Percentiles rank a stretch among this genome's conserved stretches.
Conservation (phyloP, 1,140 invertebrate species). For the Phenacoccus solenopsis region DNA sequence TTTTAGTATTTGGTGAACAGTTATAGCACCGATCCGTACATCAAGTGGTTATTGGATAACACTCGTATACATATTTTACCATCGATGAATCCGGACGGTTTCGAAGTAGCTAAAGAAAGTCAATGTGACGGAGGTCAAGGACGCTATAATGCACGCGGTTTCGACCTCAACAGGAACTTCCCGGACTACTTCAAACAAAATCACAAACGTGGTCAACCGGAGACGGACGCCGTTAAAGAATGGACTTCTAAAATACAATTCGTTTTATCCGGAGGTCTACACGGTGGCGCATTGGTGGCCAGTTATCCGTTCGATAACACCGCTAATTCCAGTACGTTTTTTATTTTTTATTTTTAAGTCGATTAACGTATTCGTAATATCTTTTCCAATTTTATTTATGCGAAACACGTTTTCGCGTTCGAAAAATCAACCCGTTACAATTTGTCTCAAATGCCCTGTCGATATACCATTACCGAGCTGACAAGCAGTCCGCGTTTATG, state of each 20-base stretch:
- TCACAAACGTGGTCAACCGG: slow-evolving; percentile 71
- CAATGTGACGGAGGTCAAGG: slow-evolving; percentile 72
- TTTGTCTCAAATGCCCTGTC: no score
- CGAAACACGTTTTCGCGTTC: no score
- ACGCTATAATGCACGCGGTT: slow-evolving; percentile 73
- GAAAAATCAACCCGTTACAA: no score
- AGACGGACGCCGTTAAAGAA: slow-evolving; percentile 87
- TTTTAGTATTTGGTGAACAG: slow-evolving; percentile 64
- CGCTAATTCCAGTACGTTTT: slow-evolving; percentile 70
- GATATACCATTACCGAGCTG: no score
- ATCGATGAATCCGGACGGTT: slow-evolving; percentile 85
- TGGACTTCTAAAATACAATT: slow-evolving; percentile 88
- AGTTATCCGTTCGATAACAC: slow-evolving; percentile 89
- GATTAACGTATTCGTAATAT: no score
- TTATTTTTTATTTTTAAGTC: not conserved
- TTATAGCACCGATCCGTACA: slow-evolving; percentile 63
- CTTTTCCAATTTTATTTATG: no score
- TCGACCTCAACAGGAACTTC: slow-evolving; percentile 83
- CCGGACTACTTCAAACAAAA: slow-evolving; percentile 83
- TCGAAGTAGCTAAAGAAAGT: slow-evolving; percentile 73
- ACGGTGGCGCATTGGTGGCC: slow-evolving; percentile 82
- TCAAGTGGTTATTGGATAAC: slow-evolving; percentile 75
- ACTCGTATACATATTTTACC: slow-evolving; percentile 85
- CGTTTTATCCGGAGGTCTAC: slow-evolving; percentile 77
- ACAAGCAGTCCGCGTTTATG: no score